Percentiles rank a stretch among this genome's conserved stretches.
Evolutionary conservation across 1,140 invertebrate species (phyloP).

Genomic region (Aricia agestis): DNA sequence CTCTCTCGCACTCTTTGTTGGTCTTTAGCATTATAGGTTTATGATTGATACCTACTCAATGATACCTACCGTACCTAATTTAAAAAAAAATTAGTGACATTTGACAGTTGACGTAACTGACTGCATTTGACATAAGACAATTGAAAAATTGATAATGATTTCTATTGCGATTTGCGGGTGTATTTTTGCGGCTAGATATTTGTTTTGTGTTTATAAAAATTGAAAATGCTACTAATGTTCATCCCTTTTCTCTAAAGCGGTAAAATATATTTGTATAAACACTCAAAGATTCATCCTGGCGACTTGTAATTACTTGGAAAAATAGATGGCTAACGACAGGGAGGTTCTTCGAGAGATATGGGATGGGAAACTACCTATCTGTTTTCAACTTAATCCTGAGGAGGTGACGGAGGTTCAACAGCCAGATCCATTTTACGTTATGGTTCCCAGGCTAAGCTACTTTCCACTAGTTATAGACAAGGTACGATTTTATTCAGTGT

Average conservation of each 20-base stretch:
- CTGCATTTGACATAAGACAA: too few species aligned
- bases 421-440: conserved; percentile 94
- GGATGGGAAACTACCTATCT: conserved; percentile 95
- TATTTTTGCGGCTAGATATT: too few species aligned
- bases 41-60: too few species aligned
- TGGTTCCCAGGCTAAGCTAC: conserved; percentile 96
- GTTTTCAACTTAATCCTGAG: conserved; percentile 90
- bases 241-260: background rate
- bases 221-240: too few species aligned
- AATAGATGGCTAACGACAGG: conserved; percentile 90
- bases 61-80: too few species aligned
- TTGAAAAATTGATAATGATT: too few species aligned
- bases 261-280: background rate
- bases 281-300: background rate
- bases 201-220: too few species aligned
- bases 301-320: background rate
- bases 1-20: too few species aligned
- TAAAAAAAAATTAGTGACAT: too few species aligned
- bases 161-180: too few species aligned
- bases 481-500: conserved; percentile 73
- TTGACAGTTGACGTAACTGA: too few species aligned
- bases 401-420: conserved; percentile 92
- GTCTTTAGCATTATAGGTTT: too few species aligned
- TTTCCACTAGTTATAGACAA: conserved; percentile 97
- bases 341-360: conserved; percentile 96